These are phyloP conservation scores for Proterorhinus semilunaris DNA, from an alignment of 2,113 vertebrate genomes.

Conservation along the genomic window DNA sequence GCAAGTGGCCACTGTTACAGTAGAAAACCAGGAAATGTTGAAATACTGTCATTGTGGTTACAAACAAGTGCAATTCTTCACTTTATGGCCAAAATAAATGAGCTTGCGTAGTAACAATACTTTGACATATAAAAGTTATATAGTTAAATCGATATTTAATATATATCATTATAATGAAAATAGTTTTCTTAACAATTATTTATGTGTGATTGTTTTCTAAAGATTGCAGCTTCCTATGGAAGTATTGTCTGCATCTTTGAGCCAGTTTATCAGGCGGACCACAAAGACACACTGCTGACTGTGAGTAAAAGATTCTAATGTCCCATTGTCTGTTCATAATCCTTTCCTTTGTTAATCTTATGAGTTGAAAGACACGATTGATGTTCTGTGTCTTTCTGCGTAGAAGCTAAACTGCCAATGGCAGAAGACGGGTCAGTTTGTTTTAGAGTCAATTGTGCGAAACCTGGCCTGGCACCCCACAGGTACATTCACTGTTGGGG, in stretches of 20 bases:
- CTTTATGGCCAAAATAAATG: not conserved
- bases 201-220: constrained; percentile 21
- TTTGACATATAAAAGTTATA: too few species aligned
- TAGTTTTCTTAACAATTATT: not conserved
- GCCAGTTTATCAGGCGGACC: constrained; percentile 80
- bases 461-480: constrained; percentile 93
- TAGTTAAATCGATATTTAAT: too few species aligned
- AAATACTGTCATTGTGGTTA: too few species aligned
- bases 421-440: constrained; percentile 93
- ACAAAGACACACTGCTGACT: constrained; percentile 72
- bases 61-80: not conserved
- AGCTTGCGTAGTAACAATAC: too few species aligned
- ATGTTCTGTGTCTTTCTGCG: constrained; percentile 17
- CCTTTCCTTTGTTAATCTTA: not conserved
- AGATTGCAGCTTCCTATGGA: constrained; percentile 98
- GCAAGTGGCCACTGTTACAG: not conserved
- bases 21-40: too few species aligned
- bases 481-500: constrained; percentile 74
- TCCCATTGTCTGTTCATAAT: not conserved
- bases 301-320: constrained; percentile 74
- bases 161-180: too few species aligned
- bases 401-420: constrained; percentile 88
- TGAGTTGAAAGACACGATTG: too few species aligned
- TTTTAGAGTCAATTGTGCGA: constrained; percentile 82
- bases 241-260: constrained; percentile 92